These are phyloP conservation scores for Sebastes oblongus DNA, from an alignment of 2,797 vertebrate species.

Conservation along the genomic window DNA sequence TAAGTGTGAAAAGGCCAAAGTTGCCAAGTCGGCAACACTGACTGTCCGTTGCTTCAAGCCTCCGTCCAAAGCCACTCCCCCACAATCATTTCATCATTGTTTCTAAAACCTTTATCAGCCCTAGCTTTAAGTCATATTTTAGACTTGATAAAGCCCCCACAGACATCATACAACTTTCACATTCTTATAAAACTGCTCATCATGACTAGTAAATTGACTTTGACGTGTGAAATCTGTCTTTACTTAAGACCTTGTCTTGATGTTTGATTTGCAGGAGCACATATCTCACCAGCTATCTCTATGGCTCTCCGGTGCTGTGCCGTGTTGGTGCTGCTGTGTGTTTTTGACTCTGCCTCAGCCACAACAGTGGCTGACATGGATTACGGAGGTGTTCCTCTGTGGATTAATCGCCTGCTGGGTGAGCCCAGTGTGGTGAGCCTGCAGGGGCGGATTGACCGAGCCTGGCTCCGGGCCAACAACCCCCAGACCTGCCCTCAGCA, in stretches of 20 bases:
- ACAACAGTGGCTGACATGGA: slow-evolving; percentile 56
- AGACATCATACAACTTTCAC: neutral
- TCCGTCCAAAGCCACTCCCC: neutral
- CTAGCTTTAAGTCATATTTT: neutral
- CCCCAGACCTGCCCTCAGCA: slow-evolving; percentile 68
- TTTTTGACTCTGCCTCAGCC: slow-evolving; percentile 23
- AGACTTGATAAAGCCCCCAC: neutral
- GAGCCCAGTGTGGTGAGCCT: slow-evolving; percentile 83
- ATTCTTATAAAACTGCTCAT: neutral
- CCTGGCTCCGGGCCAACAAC: slow-evolving; percentile 76
- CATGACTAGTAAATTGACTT: neutral
- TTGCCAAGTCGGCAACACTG: neutral
- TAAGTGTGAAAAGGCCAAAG: neutral
- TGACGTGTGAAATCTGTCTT: neutral
- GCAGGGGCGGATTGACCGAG: slow-evolving; percentile 68
- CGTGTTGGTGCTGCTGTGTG: slow-evolving; percentile 53
- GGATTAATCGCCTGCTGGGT: slow-evolving; percentile 77
- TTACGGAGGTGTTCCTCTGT: slow-evolving; percentile 81
- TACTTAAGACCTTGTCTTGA: neutral
- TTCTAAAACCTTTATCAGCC: no score
- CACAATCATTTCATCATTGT: no score
- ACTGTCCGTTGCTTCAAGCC: neutral
- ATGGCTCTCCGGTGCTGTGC: slow-evolving; percentile 48
- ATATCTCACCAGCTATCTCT: neutral
- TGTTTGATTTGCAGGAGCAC: slow-evolving; percentile 13